These are phyloP conservation scores for Cylloceria caligata DNA, from an alignment of 2,888 invertebrate genomes.

Conservation along the genomic window DNA sequence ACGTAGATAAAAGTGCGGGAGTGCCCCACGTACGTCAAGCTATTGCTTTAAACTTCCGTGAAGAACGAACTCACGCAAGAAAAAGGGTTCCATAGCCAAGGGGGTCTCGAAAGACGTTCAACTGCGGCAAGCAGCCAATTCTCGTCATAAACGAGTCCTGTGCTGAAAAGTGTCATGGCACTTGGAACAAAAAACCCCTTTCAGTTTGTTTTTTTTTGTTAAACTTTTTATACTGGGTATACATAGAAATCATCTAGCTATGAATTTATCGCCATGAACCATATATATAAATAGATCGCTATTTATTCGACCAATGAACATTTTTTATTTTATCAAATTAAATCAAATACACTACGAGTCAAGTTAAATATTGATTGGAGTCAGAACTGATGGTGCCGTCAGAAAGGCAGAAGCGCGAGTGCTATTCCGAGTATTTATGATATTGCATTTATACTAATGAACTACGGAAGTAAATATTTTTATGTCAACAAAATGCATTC, in stretches of 20 bases:
- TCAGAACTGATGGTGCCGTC: background rate
- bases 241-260: too few relatives aligned
- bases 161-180: background rate
- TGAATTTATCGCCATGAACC: background rate
- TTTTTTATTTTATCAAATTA: background rate
- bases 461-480: background rate
- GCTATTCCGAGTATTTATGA: too few relatives aligned
- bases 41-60: slow-evolving; percentile 36
- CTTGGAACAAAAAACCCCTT: background rate
- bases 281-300: background rate
- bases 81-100: background rate
- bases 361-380: background rate
- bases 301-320: background rate
- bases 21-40: slow-evolving; percentile 28
- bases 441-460: background rate
- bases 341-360: background rate
- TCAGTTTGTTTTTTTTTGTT: background rate
- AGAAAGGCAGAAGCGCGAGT: too few relatives aligned
- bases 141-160: background rate
- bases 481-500: background rate
- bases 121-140: background rate
- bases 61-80: slow-evolving; percentile 27
- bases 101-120: background rate
- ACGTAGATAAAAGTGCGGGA: slow-evolving; percentile 42
- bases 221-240: too few relatives aligned